These are phyloP conservation scores for Cheiracanthium punctorium DNA, from an alignment of 2,888 invertebrate genomes.

Conservation along the genomic window DNA sequence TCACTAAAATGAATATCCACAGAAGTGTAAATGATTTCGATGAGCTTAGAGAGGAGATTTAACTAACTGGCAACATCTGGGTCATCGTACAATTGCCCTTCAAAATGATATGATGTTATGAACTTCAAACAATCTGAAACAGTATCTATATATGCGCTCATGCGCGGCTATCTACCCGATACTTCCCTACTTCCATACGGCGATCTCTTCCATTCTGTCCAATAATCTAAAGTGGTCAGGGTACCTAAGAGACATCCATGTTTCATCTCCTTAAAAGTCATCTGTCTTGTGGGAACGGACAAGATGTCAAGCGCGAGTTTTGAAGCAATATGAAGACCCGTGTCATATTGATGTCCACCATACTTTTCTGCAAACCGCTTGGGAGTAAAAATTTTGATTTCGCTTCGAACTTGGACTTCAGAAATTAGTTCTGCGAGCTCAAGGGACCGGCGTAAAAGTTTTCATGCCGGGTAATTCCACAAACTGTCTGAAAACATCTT, in stretches of 20 bases:
- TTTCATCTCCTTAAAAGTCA: slow-evolving; percentile 59
- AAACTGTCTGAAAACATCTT: neutral
- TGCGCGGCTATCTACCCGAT: too few species aligned
- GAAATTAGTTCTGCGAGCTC: neutral
- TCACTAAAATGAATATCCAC: too few species aligned
- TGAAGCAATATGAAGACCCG: neutral
- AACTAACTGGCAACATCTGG: too few species aligned
- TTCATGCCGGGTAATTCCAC: neutral
- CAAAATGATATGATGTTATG: too few species aligned
- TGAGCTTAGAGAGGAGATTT: too few species aligned
- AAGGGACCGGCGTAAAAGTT: neutral
- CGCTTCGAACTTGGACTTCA: neutral
- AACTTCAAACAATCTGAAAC: too few species aligned
- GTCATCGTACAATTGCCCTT: too few species aligned
- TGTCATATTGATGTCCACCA: slow-evolving; percentile 44
- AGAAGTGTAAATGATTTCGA: too few species aligned
- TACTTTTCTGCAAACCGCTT: slow-evolving; percentile 19
- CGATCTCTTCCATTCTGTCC: neutral
- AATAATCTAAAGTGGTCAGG: slow-evolving; percentile 51
- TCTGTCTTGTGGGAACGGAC: slow-evolving; percentile 35
- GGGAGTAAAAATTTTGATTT: neutral
- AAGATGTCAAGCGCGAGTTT: neutral
- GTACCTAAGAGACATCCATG: slow-evolving; percentile 25
- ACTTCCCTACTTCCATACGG: neutral
- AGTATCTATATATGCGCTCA: too few species aligned